Base-by-base conservation (phyloP, 2,797 vertebrate genomes). In the Setipinna tenuifilis region DNA sequence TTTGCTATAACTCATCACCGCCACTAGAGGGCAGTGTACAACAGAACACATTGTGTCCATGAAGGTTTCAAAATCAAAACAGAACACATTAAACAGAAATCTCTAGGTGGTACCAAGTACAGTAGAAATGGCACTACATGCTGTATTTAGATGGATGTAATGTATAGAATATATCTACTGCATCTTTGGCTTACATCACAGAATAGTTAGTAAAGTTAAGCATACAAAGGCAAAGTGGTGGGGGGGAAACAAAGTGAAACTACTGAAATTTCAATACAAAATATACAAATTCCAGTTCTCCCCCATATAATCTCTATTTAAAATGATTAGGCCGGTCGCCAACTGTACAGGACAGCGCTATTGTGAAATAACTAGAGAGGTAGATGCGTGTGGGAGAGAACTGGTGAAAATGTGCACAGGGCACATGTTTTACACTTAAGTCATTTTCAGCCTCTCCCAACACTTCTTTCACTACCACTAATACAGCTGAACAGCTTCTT, bases 121-220 rank as follows among this genome's bases (percentile, higher is more conserved):
- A 71, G 35, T 78, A 12, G 28, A 81, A 48, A 41, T 85, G 62
- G 44, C 88, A 86, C 71, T 78, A 35, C 71, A 78, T 21, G 35
- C 19, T 19, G 31, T 78, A 44, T 44, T 19, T 31, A 41, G 71
- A 41, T 21, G 71, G 71, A 2, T 78, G 71, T 44, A 86, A 86
- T 84, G 84, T 90, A 91, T 84, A 86, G 87, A 85, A 85, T 44
- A 54, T 80, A 84, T 84, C 62, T 83, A 6, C 81, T 88, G 83
- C 19, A 80, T 95, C 94, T 96, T 96, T 96, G 95, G 95, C 92
- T 95, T 94, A 93, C 87, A 91, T 93, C 86, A 92, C 90, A 94
- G 91, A 57, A 85, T 89, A 84, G 89, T 94, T 92, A 93, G 88
- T 93, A 92, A 93, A 93, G 91, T 88, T 85, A 85, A 91, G 90